These are phyloP conservation scores for Meda fulgida DNA, from an alignment of 2,797 vertebrate species.

Conservation along the genomic window DNA sequence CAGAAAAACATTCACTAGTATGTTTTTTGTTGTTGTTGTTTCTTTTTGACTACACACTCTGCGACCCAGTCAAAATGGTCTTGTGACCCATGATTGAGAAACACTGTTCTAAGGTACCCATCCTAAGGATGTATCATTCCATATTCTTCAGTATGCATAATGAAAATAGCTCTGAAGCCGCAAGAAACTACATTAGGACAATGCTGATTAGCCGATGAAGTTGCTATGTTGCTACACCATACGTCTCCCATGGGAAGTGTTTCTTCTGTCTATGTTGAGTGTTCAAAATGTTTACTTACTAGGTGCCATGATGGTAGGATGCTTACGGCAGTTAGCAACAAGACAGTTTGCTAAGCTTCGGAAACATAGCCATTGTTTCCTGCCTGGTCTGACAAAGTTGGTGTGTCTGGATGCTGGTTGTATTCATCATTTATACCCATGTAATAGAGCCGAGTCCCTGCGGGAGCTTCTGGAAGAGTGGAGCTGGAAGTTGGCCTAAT, in stretches of 20 bases:
- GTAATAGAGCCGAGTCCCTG: slow-evolving; percentile 21
- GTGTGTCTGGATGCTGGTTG: slow-evolving; percentile 29
- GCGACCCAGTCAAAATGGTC: too few species aligned
- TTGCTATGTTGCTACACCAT: not conserved
- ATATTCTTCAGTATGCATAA: not conserved
- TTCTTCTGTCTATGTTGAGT: not conserved
- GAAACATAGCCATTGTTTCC: not conserved
- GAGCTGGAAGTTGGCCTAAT: slow-evolving; percentile 37
- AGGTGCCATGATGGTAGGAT: not conserved
- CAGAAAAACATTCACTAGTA: too few species aligned
- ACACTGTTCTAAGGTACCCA: too few species aligned
- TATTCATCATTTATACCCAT: slow-evolving; percentile 16
- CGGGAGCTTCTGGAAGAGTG: slow-evolving; percentile 32
- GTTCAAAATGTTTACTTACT: not conserved
- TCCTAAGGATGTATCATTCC: not conserved
- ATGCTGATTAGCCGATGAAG: not conserved
- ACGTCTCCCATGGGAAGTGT: not conserved
- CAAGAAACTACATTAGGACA: not conserved
- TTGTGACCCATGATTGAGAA: too few species aligned
- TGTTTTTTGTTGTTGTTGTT: too few species aligned
- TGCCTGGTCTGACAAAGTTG: not conserved
- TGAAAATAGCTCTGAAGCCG: not conserved
- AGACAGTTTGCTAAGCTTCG: not conserved
- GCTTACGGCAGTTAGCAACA: not conserved
- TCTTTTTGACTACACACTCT: too few species aligned